Base-by-base conservation (phyloP, 2,113 vertebrate species). In the Larimichthys crocea region DNA sequence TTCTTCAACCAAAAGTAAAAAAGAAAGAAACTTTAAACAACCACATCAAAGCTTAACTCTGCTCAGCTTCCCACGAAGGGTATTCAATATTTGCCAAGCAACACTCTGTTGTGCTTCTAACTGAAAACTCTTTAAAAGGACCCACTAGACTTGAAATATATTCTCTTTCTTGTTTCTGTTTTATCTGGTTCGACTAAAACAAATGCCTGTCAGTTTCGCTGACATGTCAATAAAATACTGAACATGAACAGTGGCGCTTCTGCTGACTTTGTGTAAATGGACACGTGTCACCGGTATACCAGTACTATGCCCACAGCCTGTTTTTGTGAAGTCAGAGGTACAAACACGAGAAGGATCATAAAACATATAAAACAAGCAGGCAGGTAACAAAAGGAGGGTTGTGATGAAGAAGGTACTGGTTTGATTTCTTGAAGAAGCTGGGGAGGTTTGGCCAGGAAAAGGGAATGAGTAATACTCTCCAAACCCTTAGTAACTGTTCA, bases 401-500 rank as follows among this genome's bases (percentile, higher is more conserved):
- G 75, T 46, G 49, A 79, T 68, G 5, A 74, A 73, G 71, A 74
- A 73, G 71, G 42, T 86, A 52, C 31, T 44, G 50, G 66, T 89
- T 79, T 82, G 74, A 82, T 72, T 84, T 82, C 35, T 40, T 66
- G 71, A 76, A 64, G 66, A 44, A 64, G 52, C 57, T 53, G 62
- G 19, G 50, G 49, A 79, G 42, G 50, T 83, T 69, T 79, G 53
- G 65, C 60, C 14, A 4, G 10, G 35, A n/a, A 79, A 86, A 79
- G 74, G 40, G 84, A 84, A 84, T 79, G 66, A 76, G 74, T 79
- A 73, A 84, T 86, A 55, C 9, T 42, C 53, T 55, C 29, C 4
- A 3, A 74, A 64, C 20, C 49, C 56, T 29, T 2, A 64, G 50
- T 60, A 60, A 69, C 24, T 79, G 74, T 79, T 79, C 82, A 74